Evolutionary conservation across 2,113 vertebrate species (phyloP).

Genomic region (Anseranas semipalmata): DNA sequence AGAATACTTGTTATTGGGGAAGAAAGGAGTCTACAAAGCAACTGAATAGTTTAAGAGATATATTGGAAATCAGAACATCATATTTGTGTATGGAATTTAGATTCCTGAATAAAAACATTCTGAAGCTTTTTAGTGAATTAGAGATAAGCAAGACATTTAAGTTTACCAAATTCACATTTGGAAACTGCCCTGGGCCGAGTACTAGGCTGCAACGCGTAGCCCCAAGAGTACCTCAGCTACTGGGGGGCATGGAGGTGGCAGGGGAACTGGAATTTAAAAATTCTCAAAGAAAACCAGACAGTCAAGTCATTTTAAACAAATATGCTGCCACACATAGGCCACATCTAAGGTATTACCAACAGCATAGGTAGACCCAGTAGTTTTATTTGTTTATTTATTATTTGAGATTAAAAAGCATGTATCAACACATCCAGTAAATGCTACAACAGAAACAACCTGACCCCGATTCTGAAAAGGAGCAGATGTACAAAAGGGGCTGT

Average conservation of each 20-base stretch:
- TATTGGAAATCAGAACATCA: neutral
- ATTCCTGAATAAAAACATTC: neutral
- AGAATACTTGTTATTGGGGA: neutral
- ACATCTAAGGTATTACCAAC: neutral
- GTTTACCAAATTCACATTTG: neutral
- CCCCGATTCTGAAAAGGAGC: neutral
- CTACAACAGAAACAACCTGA: neutral
- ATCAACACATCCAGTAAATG: neutral
- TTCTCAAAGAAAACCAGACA: neutral
- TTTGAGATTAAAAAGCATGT: neutral
- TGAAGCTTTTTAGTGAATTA: neutral
- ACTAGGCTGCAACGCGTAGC: neutral
- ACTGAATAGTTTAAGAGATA: neutral
- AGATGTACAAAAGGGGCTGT: neutral
- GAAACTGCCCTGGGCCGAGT: neutral
- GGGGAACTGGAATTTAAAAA: neutral
- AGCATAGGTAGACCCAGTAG: neutral
- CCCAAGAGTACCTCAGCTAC: neutral
- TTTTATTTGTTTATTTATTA: too few species aligned
- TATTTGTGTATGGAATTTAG: neutral
- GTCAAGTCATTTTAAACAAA: neutral
- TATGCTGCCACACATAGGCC: neutral
- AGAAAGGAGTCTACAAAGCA: neutral
- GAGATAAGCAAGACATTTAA: neutral
- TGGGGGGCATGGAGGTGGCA: neutral